Conservation (phyloP, 2,113 vertebrate genomes). For the Argyrosomus japonicus region DNA sequence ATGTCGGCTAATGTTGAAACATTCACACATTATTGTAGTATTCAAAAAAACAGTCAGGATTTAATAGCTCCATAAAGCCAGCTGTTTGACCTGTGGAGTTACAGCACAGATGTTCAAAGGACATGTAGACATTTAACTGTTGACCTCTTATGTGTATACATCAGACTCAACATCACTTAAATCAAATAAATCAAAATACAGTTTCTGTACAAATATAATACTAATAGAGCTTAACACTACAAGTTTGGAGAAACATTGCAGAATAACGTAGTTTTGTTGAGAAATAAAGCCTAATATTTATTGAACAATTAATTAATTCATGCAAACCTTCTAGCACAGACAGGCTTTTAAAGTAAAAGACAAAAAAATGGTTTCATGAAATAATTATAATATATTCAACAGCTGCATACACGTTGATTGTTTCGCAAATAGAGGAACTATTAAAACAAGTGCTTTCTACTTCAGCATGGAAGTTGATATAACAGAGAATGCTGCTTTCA, state of each 20-base stretch:
- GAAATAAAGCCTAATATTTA: background rate
- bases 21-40: background rate
- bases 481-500: background rate
- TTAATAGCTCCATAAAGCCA: background rate
- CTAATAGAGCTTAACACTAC: background rate
- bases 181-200: background rate
- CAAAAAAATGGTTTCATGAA: background rate
- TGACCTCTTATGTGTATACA: background rate
- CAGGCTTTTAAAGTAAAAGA: background rate
- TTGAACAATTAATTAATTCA: background rate
- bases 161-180: background rate
- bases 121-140: background rate
- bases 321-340: background rate
- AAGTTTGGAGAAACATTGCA: background rate
- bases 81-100: background rate
- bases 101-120: background rate
- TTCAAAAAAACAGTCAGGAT: constrained; percentile 1
- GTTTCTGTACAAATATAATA: background rate
- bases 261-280: background rate
- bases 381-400: background rate
- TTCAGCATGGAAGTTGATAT: background rate
- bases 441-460: background rate
- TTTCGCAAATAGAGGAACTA: background rate
- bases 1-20: background rate
- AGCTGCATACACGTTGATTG: background rate